These are phyloP conservation scores for Plemyria rubiginata DNA, from an alignment of 2,888 invertebrate genomes.

Conservation along the genomic window DNA sequence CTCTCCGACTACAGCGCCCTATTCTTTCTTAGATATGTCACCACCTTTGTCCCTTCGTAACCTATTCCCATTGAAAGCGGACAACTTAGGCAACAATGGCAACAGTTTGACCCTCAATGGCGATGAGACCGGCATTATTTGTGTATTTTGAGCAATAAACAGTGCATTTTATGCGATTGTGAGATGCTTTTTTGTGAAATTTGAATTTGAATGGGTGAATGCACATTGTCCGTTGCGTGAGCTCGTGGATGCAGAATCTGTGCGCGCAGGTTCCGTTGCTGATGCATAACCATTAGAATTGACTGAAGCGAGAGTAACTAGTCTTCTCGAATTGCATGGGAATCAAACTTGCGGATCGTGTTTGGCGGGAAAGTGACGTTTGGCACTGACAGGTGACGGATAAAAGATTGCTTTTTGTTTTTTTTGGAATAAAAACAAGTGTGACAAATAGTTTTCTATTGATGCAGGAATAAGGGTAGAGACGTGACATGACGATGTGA, in stretches of 20 bases:
- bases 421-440: not conserved
- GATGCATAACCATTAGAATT: slow-evolving; percentile 80
- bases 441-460: slow-evolving; percentile 30
- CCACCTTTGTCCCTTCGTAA: slow-evolving; percentile 81
- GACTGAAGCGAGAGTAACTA: slow-evolving; percentile 70
- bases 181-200: slow-evolving; percentile 66
- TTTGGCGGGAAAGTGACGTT: slow-evolving; percentile 71
- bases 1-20: slow-evolving; percentile 62
- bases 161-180: slow-evolving; percentile 83
- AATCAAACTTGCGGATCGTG: slow-evolving; percentile 62
- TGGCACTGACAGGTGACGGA: slow-evolving; percentile 61
- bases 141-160: slow-evolving; percentile 85
- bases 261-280: slow-evolving; percentile 75
- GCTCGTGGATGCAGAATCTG: slow-evolving; percentile 75
- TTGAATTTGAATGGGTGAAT: slow-evolving; percentile 79
- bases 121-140: slow-evolving; percentile 76
- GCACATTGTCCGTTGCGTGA: slow-evolving; percentile 83
- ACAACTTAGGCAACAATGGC: slow-evolving; percentile 80
- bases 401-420: slow-evolving; percentile 14
- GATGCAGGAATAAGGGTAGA: slow-evolving; percentile 42
- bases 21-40: slow-evolving; percentile 76
- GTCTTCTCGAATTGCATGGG: slow-evolving; percentile 67
- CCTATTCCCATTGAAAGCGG: slow-evolving; percentile 72
- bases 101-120: slow-evolving; percentile 80
- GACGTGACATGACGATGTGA: slow-evolving; percentile 73